A percentile compares a stretch with the other conserved stretches of the same genome.
These are phyloP conservation scores for Lepus townsendii DNA, from an alignment of 2,797 vertebrate genomes.

Conservation along the genomic window DNA sequence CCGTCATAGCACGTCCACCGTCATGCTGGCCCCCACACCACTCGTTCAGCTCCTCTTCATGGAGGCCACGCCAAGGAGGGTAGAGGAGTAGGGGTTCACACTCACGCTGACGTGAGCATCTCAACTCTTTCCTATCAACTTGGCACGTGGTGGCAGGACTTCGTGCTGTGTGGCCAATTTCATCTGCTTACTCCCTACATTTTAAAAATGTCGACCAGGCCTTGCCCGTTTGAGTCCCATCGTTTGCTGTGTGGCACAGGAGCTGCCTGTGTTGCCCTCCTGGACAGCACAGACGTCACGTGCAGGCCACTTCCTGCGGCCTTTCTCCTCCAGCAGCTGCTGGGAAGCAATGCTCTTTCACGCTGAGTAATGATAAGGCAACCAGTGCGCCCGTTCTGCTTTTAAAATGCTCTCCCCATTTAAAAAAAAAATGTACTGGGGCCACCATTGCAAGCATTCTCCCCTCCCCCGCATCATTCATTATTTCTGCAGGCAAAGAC, in stretches of 20 bases:
- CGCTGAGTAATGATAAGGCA: background rate
- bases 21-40: background rate
- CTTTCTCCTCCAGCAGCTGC: background rate
- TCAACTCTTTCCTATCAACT: background rate
- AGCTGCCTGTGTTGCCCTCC: background rate
- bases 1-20: background rate
- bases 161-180: background rate
- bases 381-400: background rate
- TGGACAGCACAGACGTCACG: background rate
- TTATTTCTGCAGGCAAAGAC: background rate
- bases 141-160: background rate
- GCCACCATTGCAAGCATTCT: no score
- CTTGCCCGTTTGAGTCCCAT: background rate
- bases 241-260: no score
- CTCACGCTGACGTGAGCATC: background rate
- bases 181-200: background rate
- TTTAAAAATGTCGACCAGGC: background rate
- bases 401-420: slow-evolving; percentile 8
- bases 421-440: no score
- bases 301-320: background rate
- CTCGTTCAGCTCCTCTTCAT: no score
- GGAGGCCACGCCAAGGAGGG: background rate
- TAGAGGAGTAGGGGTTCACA: background rate
- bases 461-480: background rate
- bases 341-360: background rate